phyloP scores from a whole-genome alignment of 1,140 invertebrate genomes.

The Ptiloglossa arizonensis region DNA sequence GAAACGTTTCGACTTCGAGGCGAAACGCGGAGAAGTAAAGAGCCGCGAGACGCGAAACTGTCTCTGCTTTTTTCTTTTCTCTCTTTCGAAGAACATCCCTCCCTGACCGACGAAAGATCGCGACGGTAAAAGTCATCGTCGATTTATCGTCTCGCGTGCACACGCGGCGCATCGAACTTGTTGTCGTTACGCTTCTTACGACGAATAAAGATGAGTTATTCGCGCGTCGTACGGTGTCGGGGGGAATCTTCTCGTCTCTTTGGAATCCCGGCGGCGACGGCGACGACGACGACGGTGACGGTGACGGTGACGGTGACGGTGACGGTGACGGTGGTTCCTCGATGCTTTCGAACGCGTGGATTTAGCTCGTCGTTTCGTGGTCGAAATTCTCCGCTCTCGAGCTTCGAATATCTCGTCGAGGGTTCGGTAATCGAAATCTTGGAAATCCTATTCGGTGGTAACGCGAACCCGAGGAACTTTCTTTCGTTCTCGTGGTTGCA shows the following conservation, averaged over 20 bases:
- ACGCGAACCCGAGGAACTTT: no score
- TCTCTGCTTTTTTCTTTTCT: no score
- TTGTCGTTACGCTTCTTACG: background rate
- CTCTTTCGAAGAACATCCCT: background rate
- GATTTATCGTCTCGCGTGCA: background rate
- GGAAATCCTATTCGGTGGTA: no score
- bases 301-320: no score
- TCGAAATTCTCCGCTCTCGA: background rate
- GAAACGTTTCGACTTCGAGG: no score
- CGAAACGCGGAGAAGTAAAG: constrained; percentile 1
- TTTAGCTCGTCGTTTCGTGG: no score
- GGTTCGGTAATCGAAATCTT: no score
- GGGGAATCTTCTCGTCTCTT: background rate
- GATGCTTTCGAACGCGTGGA: no score
- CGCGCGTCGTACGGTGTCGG: background rate
- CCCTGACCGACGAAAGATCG: background rate
- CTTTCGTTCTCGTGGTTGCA: no score
- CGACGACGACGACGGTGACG: no score
- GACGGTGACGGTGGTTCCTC: no score
- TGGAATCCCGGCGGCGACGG: background rate
- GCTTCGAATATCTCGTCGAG: no score
- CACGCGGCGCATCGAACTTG: background rate
- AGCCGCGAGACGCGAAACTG: background rate
- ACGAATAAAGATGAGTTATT: background rate
- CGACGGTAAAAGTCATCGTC: constrained; percentile 4